These are phyloP conservation scores for Horisme vitalbata DNA, from an alignment of 2,888 invertebrate species.

Conservation along the genomic window DNA sequence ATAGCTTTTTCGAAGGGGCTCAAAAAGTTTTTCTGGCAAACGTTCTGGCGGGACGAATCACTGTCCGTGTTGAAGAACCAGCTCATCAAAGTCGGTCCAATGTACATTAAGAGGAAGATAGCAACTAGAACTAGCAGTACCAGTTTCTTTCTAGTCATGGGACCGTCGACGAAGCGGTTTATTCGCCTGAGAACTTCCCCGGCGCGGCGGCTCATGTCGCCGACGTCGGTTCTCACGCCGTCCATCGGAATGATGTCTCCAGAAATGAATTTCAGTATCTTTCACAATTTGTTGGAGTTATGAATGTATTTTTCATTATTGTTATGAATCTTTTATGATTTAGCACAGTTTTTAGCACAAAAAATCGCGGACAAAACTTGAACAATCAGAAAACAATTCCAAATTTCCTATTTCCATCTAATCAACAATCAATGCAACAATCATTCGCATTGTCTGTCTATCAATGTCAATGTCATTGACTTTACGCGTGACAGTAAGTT, in stretches of 20 bases:
- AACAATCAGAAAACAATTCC: neutral
- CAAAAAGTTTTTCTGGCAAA: slow-evolving; percentile 86
- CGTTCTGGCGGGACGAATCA: slow-evolving; percentile 74
- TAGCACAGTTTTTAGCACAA: neutral
- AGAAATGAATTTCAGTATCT: no score
- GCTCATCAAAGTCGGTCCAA: slow-evolving; percentile 85
- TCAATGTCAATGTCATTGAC: no score
- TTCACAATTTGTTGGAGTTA: no score
- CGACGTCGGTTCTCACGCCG: slow-evolving; percentile 54
- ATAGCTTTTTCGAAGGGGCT: slow-evolving; percentile 83
- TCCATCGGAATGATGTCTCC: slow-evolving; percentile 73
- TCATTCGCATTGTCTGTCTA: neutral
- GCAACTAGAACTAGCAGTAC: slow-evolving; percentile 77
- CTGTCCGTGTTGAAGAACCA: slow-evolving; percentile 83
- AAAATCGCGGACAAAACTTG: neutral
- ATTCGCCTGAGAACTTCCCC: slow-evolving; percentile 71
- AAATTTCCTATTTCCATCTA: neutral
- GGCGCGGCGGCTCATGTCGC: slow-evolving; percentile 72
- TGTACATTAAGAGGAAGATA: slow-evolving; percentile 84
- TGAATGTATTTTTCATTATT: slow-evolving; percentile 10
- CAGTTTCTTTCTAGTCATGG: slow-evolving; percentile 75
- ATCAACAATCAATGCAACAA: no score
- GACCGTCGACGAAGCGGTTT: slow-evolving; percentile 73
- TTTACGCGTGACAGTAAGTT: no score
- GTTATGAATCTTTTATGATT: neutral